Evolutionary conservation across 2,113 vertebrate genomes (phyloP).

Genomic region (Chascanopsetta lugubris): DNA sequence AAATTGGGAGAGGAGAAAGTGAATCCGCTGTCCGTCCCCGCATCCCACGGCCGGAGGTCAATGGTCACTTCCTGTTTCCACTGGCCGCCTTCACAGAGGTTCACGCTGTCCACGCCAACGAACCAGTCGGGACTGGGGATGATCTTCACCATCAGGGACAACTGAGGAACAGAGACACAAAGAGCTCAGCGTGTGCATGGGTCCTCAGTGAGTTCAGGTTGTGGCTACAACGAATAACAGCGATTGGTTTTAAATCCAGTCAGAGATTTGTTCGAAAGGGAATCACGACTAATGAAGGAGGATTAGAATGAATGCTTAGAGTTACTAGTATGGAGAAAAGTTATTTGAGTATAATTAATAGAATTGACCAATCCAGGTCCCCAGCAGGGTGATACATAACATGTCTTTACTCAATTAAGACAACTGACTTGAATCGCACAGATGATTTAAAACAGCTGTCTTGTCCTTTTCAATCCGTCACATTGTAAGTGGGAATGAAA

Average conservation of each 20-base stretch:
- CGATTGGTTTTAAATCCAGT: too few species aligned
- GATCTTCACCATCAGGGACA: conserved; percentile 83
- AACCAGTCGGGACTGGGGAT: conserved; percentile 87
- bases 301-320: too few species aligned
- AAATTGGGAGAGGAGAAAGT: conserved; percentile 85
- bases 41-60: conserved; percentile 82
- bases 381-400: not conserved
- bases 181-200: not conserved
- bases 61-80: conserved; percentile 82
- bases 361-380: not conserved
- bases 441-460: not conserved
- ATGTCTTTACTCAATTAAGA: not conserved
- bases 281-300: too few species aligned
- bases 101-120: conserved; percentile 79
- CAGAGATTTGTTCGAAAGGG: too few species aligned
- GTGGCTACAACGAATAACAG: not conserved
- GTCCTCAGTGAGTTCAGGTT: not conserved
- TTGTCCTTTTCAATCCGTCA: not conserved
- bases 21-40: conserved; percentile 84
- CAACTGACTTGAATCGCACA: not conserved
- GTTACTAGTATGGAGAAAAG: too few species aligned
- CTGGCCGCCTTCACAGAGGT: conserved; percentile 76
- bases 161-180: conserved; percentile 56
- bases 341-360: too few species aligned
- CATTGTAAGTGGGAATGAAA: not conserved